phyloP scores from a whole-genome alignment of 2,113 vertebrate species.

The Peromyscus polionotus region DNA sequence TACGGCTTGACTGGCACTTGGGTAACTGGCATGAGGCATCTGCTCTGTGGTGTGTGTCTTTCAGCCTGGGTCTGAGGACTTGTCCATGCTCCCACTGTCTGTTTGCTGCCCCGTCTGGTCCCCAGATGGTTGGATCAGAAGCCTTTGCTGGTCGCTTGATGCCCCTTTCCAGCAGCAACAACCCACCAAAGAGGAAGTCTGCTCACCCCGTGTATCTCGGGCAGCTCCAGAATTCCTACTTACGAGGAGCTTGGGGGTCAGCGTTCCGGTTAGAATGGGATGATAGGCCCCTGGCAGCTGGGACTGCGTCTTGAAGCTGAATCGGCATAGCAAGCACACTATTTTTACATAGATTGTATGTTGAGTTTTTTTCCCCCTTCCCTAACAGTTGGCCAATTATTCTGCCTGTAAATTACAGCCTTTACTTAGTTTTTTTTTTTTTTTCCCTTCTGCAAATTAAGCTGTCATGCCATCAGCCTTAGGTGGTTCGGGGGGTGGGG shows the following conservation, averaged over 20 bases:
- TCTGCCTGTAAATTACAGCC: slow-evolving; percentile 81
- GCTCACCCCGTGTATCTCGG: background rate
- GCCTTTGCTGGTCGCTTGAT: background rate
- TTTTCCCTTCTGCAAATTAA: slow-evolving; percentile 76
- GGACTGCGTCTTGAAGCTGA: slow-evolving; percentile 59
- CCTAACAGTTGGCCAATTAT: slow-evolving; percentile 82
- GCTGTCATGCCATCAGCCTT: slow-evolving; percentile 74
- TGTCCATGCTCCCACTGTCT: background rate
- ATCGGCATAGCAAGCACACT: slow-evolving; percentile 73
- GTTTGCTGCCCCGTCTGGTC: background rate
- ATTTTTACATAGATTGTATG: slow-evolving; percentile 82
- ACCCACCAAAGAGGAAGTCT: slow-evolving; percentile 47
- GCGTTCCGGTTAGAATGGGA: slow-evolving; percentile 55
- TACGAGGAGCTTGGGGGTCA: slow-evolving; percentile 64
- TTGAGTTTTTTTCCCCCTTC: slow-evolving; percentile 65
- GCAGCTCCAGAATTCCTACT: slow-evolving; percentile 38
- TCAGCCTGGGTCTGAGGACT: background rate
- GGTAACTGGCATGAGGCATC: background rate
- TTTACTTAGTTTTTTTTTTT: slow-evolving; percentile 80
- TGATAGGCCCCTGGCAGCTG: slow-evolving; percentile 56
- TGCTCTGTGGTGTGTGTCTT: background rate
- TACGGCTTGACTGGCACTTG: background rate
- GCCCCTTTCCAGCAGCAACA: slow-evolving; percentile 10
- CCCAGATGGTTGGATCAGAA: background rate
- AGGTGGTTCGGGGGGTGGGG: slow-evolving; percentile 56